Percentiles rank a stretch among this genome's conserved stretches.
phyloP scores from a whole-genome alignment of 2,113 vertebrate species.

The Chloroceryle aenea region DNA sequence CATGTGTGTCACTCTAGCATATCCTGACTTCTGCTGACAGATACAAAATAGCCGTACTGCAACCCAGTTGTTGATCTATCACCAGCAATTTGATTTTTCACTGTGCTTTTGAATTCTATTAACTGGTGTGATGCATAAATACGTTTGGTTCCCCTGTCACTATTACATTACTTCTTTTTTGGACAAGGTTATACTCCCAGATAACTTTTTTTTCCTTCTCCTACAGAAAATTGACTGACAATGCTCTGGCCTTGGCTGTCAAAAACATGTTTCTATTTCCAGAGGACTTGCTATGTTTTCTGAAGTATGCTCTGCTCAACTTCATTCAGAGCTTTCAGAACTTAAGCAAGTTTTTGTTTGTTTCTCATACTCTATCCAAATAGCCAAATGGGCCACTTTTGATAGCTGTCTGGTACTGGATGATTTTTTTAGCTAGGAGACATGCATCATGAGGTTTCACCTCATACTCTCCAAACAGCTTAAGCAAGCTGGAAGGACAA shows the following conservation, averaged over 20 bases:
- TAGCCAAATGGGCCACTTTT: not conserved
- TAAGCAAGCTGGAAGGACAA: not conserved
- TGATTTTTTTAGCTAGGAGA: not conserved
- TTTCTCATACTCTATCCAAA: not conserved
- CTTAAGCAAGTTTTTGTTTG: not conserved
- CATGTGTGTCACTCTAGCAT: not conserved
- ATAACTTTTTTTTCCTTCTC: not conserved
- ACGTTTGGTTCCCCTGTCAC: not conserved
- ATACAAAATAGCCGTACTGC: not conserved
- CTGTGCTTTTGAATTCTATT: not conserved
- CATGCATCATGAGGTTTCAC: not conserved
- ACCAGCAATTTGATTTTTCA: not conserved
- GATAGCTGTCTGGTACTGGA: not conserved
- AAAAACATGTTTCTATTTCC: not conserved
- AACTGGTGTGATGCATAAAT: not conserved
- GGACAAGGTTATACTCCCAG: not conserved
- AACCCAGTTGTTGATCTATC: not conserved
- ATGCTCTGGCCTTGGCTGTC: not conserved
- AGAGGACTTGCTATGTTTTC: not conserved
- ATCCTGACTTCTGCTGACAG: not conserved
- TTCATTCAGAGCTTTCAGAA: not conserved
- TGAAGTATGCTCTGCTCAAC: not conserved
- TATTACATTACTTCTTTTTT: not conserved
- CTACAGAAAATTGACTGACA: not conserved
- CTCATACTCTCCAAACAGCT: not conserved